Evolutionary conservation across 92 coral and sea anemone species (phyloP).

Genomic region (Epizoanthus ramosus): DNA sequence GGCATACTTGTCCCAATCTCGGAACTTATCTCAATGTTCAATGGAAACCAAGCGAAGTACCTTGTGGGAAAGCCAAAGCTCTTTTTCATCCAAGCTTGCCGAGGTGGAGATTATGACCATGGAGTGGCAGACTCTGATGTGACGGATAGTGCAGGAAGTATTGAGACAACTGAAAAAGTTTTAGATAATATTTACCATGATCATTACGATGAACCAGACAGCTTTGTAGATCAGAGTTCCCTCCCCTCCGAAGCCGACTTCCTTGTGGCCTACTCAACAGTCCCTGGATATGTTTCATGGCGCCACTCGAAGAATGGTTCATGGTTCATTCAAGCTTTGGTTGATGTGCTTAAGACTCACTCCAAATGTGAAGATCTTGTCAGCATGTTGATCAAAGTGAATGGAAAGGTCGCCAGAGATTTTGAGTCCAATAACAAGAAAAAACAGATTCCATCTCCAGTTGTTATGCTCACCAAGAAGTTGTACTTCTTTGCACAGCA

Average conservation of each 20-base stretch:
- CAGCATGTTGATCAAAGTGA: constrained; percentile 88
- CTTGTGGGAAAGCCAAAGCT: constrained; percentile 94
- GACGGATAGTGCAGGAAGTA: constrained; percentile 53
- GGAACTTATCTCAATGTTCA: constrained; percentile 82
- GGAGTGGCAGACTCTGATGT: constrained; percentile 64
- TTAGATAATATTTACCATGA: constrained; percentile 66
- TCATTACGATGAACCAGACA: constrained; percentile 67
- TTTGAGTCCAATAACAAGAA: constrained; percentile 88
- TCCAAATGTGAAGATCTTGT: constrained; percentile 87
- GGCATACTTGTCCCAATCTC: constrained; percentile 81
- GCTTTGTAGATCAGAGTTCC: constrained; percentile 58
- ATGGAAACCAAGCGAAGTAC: constrained; percentile 85
- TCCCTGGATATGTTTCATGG: constrained; percentile 99
- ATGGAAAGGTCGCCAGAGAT: constrained; percentile 91
- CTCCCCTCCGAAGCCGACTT: constrained; percentile 95
- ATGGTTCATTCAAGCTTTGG: constrained; percentile 95
- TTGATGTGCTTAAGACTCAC: constrained; percentile 76
- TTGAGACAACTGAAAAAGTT: constrained; percentile 53
- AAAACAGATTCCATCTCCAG: constrained; percentile 97
- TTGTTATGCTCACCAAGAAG: constrained; percentile 88
- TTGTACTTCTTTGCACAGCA: constrained; percentile 75
- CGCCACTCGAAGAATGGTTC: constrained; percentile 90
- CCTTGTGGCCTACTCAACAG: constrained; percentile 92
- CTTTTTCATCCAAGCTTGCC: constrained; percentile 95
- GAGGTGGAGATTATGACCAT: constrained; percentile 92